A percentile compares a stretch with the other conserved stretches of the same genome.
Evolutionary conservation across 2,113 vertebrate species (phyloP).

Genomic region (Heterochromis multidens): DNA sequence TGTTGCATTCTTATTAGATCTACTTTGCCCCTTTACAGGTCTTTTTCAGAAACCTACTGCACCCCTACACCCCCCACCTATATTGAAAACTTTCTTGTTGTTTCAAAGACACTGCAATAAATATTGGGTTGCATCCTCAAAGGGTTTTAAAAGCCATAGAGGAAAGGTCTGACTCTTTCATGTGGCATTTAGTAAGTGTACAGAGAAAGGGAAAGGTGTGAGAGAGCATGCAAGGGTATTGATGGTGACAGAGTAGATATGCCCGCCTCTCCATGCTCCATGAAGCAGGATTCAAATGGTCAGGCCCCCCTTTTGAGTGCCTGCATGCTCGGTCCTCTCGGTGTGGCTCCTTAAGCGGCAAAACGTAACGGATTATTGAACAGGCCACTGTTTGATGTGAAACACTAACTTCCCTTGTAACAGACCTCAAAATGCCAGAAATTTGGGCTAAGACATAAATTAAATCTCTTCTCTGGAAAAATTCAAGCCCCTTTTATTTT

Average conservation of each 20-base stretch:
- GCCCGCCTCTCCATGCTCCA: neutral
- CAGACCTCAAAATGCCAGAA: neutral
- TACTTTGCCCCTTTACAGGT: neutral
- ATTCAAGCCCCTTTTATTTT: neutral
- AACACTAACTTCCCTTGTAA: neutral
- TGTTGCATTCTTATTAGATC: neutral
- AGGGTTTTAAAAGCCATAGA: constrained; percentile 63
- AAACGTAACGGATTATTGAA: neutral
- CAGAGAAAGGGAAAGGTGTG: constrained; percentile 38
- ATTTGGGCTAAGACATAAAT: neutral
- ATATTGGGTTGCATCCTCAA: constrained; percentile 60
- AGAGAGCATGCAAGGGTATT: constrained; percentile 39
- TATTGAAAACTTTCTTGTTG: constrained; percentile 58
- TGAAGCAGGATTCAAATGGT: constrained; percentile 48
- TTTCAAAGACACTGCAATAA: constrained; percentile 67
- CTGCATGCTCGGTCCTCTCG: neutral
- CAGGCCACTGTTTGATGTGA: neutral
- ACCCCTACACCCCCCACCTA: neutral
- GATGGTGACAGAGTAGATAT: constrained; percentile 22
- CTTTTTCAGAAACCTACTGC: constrained; percentile 15
- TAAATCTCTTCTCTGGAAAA: neutral
- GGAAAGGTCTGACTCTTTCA: constrained; percentile 67
- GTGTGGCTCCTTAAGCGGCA: neutral
- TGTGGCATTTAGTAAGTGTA: constrained; percentile 53
- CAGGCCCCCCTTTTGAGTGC: neutral